Base-by-base conservation (phyloP, 1,140 invertebrate genomes). In the Galleria mellonella region DNA sequence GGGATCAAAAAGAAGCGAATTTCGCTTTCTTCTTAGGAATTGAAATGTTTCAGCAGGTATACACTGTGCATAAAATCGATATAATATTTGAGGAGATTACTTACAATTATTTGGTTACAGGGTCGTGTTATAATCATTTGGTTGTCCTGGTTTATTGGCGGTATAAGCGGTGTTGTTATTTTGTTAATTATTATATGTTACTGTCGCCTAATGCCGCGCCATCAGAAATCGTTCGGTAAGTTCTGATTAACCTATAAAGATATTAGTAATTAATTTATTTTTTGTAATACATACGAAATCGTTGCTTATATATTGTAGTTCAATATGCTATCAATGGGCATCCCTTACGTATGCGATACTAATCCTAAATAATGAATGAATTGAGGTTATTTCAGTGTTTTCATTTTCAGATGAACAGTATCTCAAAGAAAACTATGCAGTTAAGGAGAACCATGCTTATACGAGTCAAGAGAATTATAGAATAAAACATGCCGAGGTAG, bases 181-280 rank as follows among this genome's bases (percentile, higher is more conserved):
- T 73, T 87, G 56, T 75, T 87, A 51, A 65, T 87, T 65, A 72
- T 87, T 72, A 85, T 87, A 62, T 87, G 82, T 68, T 86, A 87
- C 69, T 87, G 84, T 65, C 79, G 86, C 75, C 84, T 86, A 56
- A 87, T 87, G 86, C 86, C 86, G 68, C 84, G 84, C 39, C 76
- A 87, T 59, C 86, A 87, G 71, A 87, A 87, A 76, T 83, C 83
- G 30, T 79, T 83, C 55, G 82, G 82, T 85, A 64, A 70, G 61
- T 38, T 38, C 37, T 28, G 8, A 38, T 23, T 9, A 30, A 10
- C 41, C n/a, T 9, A 36, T 30, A n/a, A n/a, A n/a, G n/a, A n/a
- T n/a, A n/a, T n/a, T n/a, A n/a, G n/a, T n/a, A n/a, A n/a, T n/a
- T n/a, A n/a, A n/a, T n/a, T n/a, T n/a, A n/a, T n/a, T n/a, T n/a